These are phyloP conservation scores for Drosophila pruinosa DNA, from an alignment of 1,140 invertebrate species.

Conservation along the genomic window DNA sequence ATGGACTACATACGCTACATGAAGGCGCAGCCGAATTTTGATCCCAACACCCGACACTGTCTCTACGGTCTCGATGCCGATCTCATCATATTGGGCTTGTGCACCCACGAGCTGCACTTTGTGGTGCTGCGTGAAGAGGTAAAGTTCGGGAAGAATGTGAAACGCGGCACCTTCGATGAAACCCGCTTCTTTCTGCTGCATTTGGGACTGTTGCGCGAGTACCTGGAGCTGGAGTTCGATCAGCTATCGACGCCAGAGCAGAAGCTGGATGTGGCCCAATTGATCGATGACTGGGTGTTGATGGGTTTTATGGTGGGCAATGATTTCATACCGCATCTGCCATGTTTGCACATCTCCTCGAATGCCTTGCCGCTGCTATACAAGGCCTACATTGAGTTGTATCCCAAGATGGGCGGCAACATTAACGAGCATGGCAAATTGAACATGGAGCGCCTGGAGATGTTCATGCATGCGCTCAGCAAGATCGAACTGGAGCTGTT, in stretches of 20 bases:
- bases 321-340: slow-evolving; percentile 98
- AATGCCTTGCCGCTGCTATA: slow-evolving; percentile 94
- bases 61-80: slow-evolving; percentile 98
- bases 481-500: slow-evolving; percentile 93
- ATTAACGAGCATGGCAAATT: slow-evolving; percentile 95
- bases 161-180: slow-evolving; percentile 90
- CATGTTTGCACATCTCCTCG: slow-evolving; percentile 95
- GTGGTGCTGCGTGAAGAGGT: slow-evolving; percentile 95
- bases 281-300: slow-evolving; percentile 91
- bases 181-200: slow-evolving; percentile 97
- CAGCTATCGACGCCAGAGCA: slow-evolving; percentile 87
- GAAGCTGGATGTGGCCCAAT: slow-evolving; percentile 91
- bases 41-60: slow-evolving; percentile 95
- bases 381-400: slow-evolving; percentile 92
- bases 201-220: slow-evolving; percentile 95
- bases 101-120: slow-evolving; percentile 97
- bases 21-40: slow-evolving; percentile 91
- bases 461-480: slow-evolving; percentile 91
- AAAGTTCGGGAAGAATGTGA: slow-evolving; percentile 87
- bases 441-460: slow-evolving; percentile 93
- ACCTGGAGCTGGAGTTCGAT: slow-evolving; percentile 96
- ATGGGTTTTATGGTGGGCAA: slow-evolving; percentile 98
- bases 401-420: slow-evolving; percentile 94
- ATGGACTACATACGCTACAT: slow-evolving; percentile 98
- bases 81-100: slow-evolving; percentile 96